Evolutionary conservation across 2,888 invertebrate genomes (phyloP).

Genomic region (Oligia fasciuncula): DNA sequence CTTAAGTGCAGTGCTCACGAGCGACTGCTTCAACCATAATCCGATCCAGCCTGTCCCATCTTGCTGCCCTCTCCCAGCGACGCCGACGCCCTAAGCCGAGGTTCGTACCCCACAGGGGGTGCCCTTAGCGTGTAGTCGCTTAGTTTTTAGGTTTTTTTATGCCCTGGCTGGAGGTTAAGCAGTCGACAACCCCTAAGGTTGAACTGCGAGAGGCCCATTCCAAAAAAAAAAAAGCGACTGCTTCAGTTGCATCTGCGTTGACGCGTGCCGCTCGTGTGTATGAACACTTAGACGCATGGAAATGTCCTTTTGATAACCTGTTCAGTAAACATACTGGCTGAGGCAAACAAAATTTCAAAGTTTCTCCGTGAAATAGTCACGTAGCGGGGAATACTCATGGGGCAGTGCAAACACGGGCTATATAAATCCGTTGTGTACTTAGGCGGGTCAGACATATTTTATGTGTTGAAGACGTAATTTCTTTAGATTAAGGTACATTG

Average conservation of each 20-base stretch:
- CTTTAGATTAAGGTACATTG: slow-evolving; percentile 19
- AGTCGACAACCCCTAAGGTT: too few species aligned
- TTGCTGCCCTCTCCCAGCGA: too few species aligned
- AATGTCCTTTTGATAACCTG: slow-evolving; percentile 56
- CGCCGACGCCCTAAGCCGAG: too few species aligned
- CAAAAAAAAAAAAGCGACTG: not conserved
- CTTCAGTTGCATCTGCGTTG: not conserved
- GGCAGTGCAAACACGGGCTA: slow-evolving; percentile 48
- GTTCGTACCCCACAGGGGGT: too few species aligned
- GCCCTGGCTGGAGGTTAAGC: too few species aligned
- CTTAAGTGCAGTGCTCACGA: not conserved
- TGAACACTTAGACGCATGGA: slow-evolving; percentile 9
- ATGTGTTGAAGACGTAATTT: slow-evolving; percentile 27
- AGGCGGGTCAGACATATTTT: slow-evolving; percentile 26
- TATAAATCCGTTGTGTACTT: slow-evolving; percentile 44
- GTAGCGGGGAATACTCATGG: slow-evolving; percentile 53
- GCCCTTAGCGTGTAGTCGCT: too few species aligned
- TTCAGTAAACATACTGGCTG: slow-evolving; percentile 58
- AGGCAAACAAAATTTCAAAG: slow-evolving; percentile 66
- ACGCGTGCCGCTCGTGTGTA: not conserved
- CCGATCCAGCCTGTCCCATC: too few species aligned
- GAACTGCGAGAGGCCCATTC: too few species aligned
- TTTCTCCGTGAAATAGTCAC: slow-evolving; percentile 64
- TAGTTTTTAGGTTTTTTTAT: too few species aligned
- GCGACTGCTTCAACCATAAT: not conserved